phyloP scores from a whole-genome alignment of 2,113 vertebrate species.

The Phaethon lepturus region DNA sequence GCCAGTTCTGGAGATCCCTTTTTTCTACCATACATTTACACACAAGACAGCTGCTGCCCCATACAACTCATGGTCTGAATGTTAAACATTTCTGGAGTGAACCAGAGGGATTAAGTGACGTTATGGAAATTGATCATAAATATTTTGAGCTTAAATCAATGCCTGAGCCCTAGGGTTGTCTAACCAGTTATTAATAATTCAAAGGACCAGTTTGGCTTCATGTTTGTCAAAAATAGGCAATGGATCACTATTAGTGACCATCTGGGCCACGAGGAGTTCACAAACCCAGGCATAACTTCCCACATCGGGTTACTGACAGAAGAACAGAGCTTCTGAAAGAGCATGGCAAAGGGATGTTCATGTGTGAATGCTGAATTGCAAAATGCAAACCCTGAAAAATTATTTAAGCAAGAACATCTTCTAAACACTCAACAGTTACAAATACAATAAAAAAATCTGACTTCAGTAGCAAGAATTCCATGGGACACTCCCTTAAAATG shows the following conservation, averaged over 20 bases:
- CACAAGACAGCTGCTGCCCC: neutral
- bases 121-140: neutral
- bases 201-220: neutral
- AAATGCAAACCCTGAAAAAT: neutral
- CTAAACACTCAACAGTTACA: neutral
- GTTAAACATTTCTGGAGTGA: neutral
- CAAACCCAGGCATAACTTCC: neutral
- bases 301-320: neutral
- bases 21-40: neutral
- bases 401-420: neutral
- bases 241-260: neutral
- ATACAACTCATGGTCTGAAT: neutral
- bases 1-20: neutral
- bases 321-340: neutral
- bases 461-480: neutral
- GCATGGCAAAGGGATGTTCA: fast-evolving
- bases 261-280: neutral
- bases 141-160: neutral
- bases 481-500: neutral
- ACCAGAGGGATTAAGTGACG: neutral
- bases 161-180: neutral
- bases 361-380: neutral
- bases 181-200: neutral
- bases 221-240: neutral
- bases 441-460: neutral